Base-by-base conservation (phyloP, 1,140 invertebrate genomes). In the Pararge aegeria region DNA sequence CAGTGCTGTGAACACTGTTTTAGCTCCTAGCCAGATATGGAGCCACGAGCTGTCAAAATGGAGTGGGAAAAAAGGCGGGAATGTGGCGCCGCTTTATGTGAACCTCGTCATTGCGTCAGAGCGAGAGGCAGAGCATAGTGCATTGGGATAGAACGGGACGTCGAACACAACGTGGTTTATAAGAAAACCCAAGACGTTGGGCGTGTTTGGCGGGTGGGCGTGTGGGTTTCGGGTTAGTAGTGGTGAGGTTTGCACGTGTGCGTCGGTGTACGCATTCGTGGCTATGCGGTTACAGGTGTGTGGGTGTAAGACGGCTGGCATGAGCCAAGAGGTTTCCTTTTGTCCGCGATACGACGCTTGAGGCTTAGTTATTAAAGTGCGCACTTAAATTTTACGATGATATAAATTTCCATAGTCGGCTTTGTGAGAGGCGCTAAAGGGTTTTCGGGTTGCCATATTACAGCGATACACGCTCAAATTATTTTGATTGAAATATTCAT, bases 151-250 rank as follows among this genome's bases (percentile, higher is more conserved):
- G 75, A 89, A 61, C 51, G 74, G 73, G 86, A 89, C 66, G 66
- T 66, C 64, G 73, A 81, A 86, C 76, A 74, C 83, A 83, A 81
- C 83, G 86, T 80, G 84, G 86, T 87, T 89, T 89, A 89, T 89
- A 89, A 89, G 86, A 89, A 87, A 89, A 89, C 87, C 84, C 80
- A 89, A 89, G 87, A 89, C 83, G 87, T 81, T 87, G 87, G 87
- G 87, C 87, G 87, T 89, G 87, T 87, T 87, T 87, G 83, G 83
- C 78, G 83, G 84, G 78, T 87, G 87, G 87, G 84, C 84, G 86
- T 89, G 75, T 76, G 80, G 87, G 80, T 83, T 81, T 64, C 54
- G 71, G 64, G 55, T 54, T 64, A 64, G 80, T 87, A 81, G 78
- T 83, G 70, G 85, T 86, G 68, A 50, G 56, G 21, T 66, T 27